Percentiles rank a stretch among this genome's conserved stretches.
phyloP scores from a whole-genome alignment of 2,888 invertebrate genomes.

The Sphaerophoria taeniata region DNA sequence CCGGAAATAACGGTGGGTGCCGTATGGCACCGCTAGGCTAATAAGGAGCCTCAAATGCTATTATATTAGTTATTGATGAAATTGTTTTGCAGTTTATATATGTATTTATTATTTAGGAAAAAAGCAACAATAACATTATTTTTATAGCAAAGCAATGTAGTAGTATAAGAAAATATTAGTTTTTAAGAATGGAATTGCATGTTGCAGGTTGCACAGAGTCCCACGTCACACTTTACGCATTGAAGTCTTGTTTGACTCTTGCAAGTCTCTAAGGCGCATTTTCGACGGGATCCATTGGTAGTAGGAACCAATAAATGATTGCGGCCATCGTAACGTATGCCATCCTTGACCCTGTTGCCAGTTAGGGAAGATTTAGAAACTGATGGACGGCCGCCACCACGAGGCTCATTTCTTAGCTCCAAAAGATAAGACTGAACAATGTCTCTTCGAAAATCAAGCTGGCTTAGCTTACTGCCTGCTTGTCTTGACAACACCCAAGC shows the following conservation, averaged over 20 bases:
- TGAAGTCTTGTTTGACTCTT: slow-evolving; percentile 30
- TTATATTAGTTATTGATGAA: too few species aligned
- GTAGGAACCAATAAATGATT: slow-evolving; percentile 35
- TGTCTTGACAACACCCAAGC: slow-evolving; percentile 19
- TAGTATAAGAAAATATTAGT: too few species aligned
- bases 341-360: slow-evolving; percentile 22
- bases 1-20: too few species aligned
- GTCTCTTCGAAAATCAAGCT: background rate
- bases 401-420: too few species aligned
- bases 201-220: slow-evolving; percentile 37
- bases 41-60: too few species aligned
- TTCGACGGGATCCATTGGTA: slow-evolving; percentile 26
- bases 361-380: slow-evolving; percentile 14
- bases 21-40: too few species aligned
- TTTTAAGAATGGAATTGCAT: too few species aligned
- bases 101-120: too few species aligned
- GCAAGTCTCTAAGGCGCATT: slow-evolving; percentile 43
- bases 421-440: slow-evolving; percentile 5
- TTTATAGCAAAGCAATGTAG: too few species aligned
- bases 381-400: slow-evolving; percentile 34
- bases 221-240: slow-evolving; percentile 40
- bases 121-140: too few species aligned
- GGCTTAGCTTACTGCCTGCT: background rate
- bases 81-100: too few species aligned
- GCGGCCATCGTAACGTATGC: slow-evolving; percentile 28